Base-by-base conservation (phyloP, 1,140 invertebrate species). In the Antheraea pernyi region DNA sequence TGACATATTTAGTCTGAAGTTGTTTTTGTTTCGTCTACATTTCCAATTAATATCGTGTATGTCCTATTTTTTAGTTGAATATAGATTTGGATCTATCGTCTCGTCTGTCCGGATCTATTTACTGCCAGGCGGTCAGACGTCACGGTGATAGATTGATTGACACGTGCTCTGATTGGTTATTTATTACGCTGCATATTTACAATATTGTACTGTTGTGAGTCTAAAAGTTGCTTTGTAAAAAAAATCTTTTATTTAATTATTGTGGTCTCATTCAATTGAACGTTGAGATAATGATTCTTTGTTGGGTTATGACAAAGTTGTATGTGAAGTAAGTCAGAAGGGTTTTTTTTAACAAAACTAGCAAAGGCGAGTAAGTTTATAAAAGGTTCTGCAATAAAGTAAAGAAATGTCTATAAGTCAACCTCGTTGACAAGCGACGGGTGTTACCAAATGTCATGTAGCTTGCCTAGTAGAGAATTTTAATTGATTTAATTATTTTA, bases 11-110 rank as follows among this genome's bases (percentile, higher is more conserved):
- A 53, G 46, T 53, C 46, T 53, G 46, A 53, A 53, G 46, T 53
- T 53, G 46, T 53, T 53, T 53, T 53, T 53, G 46, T 53, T 53
- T 53, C 46, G 46, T 53, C 46, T 53, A 53, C 46, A 13, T 53
- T 53, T 53, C 46, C 46, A 53, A 53, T 53, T 53, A 53, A 53
- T 53, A 53, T 53, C 46, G 46, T 53, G 46, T 53, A 53, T 53
- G 46, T 16, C 46, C 46, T n/a, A 53, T 53, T 53, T 53, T 53
- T 53, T 53, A 53, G 46, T 53, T 53, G 46, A 53, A 53, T 53
- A 53, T 53, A 53, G 46, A 53, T 53, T 53, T 53, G 16, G 46
- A 53, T 53, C 46, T 53, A 53, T 53, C 46, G 46, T 53, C 46
- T 53, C 46, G 46, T 53, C 46, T 53, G 46, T 53, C 46, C 46